phyloP scores from a whole-genome alignment of 2,888 invertebrate genomes.

The Odontocerum albicorne region DNA sequence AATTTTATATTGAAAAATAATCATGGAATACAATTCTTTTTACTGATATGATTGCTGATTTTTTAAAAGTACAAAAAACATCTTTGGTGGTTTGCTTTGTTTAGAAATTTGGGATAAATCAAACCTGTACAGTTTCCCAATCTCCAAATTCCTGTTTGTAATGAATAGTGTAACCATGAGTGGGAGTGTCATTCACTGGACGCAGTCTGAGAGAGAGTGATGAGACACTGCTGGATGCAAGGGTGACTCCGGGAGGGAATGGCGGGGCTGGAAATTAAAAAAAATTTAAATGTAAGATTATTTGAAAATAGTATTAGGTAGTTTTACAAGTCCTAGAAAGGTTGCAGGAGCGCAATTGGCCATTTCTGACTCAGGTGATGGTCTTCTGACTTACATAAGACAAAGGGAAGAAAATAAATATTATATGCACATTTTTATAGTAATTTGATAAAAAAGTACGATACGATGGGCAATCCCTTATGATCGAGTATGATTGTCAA shows the following conservation, averaged over 20 bases:
- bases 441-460: too few species aligned
- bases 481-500: too few species aligned
- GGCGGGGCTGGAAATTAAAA: slow-evolving; percentile 47
- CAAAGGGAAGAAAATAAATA: not conserved
- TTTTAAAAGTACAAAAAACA: too few species aligned
- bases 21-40: too few species aligned
- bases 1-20: too few species aligned
- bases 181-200: slow-evolving; percentile 74
- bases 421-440: not conserved
- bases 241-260: slow-evolving; percentile 54
- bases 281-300: not conserved
- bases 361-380: not conserved
- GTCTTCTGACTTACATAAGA: not conserved
- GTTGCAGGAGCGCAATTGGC: not conserved
- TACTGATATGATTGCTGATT: too few species aligned
- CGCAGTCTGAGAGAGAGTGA: slow-evolving; percentile 55
- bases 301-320: not conserved
- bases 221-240: slow-evolving; percentile 56
- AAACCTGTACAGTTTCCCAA: slow-evolving; percentile 83
- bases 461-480: too few species aligned
- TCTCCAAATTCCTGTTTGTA: slow-evolving; percentile 95
- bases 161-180: slow-evolving; percentile 88
- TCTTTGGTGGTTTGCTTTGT: too few species aligned
- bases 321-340: not conserved
- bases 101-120: too few species aligned